A percentile compares a stretch with the other conserved stretches of the same genome.
Evolutionary conservation across 2,113 vertebrate species (phyloP).

Genomic region (Phaetusa simplex): DNA sequence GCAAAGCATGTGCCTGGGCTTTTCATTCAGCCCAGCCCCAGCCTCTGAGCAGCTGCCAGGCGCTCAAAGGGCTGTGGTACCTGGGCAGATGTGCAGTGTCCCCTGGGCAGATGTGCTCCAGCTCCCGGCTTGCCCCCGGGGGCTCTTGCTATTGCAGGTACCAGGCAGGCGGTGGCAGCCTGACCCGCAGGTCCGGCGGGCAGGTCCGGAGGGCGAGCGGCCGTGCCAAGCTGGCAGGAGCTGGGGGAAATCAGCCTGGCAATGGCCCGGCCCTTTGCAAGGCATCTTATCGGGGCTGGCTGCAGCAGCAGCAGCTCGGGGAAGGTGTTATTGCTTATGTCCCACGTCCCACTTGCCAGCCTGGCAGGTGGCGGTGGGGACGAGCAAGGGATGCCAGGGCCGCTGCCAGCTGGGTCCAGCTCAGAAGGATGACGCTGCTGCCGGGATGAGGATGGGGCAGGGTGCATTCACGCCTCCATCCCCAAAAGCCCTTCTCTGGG

Average conservation of each 20-base stretch:
- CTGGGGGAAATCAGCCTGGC: not conserved
- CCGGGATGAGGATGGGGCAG: not conserved
- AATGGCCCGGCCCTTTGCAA: not conserved
- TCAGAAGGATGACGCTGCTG: not conserved
- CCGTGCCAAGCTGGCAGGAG: not conserved
- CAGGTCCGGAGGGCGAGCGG: not conserved
- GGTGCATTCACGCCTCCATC: not conserved
- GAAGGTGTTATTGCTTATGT: not conserved
- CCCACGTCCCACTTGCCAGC: not conserved
- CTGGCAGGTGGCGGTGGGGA: not conserved
- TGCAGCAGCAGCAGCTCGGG: not conserved
- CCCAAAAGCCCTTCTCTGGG: not conserved
- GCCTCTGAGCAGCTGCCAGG: not conserved
- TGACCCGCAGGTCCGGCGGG: not conserved
- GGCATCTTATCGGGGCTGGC: not conserved
- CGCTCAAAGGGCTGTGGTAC: not conserved
- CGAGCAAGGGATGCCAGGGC: not conserved
- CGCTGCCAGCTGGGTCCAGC: not conserved
- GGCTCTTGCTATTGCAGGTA: constrained; percentile 4
- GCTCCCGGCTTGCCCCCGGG: not conserved
- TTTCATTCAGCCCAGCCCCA: not conserved
- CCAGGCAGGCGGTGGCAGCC: constrained; percentile 39
- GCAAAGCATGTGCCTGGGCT: not conserved
- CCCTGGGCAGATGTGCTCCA: not conserved
- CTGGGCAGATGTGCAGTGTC: not conserved